Conservation (phyloP, 2,797 vertebrate species). For the Synanceia verrucosa region DNA sequence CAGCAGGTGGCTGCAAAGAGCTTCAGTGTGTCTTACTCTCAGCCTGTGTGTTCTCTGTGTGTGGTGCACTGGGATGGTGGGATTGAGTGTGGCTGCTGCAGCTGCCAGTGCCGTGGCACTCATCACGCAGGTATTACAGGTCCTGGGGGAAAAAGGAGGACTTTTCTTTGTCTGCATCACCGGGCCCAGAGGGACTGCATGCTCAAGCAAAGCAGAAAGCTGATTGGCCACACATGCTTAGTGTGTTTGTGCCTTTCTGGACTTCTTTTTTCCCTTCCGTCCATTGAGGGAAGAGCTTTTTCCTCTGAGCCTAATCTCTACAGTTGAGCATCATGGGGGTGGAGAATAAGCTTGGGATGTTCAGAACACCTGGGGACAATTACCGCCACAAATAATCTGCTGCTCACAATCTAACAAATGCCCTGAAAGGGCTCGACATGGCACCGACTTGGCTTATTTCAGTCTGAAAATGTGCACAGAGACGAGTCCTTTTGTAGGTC, state of each 20-base stretch:
- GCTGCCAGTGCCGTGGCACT: conserved; percentile 54
- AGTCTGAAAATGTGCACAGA: conserved; percentile 7
- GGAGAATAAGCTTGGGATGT: conserved; percentile 69
- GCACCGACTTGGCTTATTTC: conserved; percentile 21
- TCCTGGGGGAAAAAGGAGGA: conserved; percentile 42
- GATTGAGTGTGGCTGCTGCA: conserved; percentile 54
- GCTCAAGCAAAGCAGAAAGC: conserved; percentile 71
- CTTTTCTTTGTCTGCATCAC: conserved; percentile 71
- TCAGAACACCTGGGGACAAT: conserved; percentile 72
- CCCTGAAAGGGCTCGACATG: conserved; percentile 28
- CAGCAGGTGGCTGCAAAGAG: conserved; percentile 83
- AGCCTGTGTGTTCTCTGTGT: conserved; percentile 43
- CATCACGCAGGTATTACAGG: conserved; percentile 78
- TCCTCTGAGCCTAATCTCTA: conserved; percentile 72
- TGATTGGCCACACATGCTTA: conserved; percentile 79
- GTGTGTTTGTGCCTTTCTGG: conserved; percentile 62
- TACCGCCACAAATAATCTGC: conserved; percentile 63
- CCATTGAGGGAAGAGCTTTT: conserved; percentile 67
- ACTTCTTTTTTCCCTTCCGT: conserved; percentile 32
- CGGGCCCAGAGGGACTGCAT: conserved; percentile 62
- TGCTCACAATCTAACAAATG: conserved; percentile 61
- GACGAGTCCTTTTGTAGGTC: conserved; percentile 3
- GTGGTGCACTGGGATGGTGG: conserved; percentile 38
- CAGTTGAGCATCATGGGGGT: conserved; percentile 63
- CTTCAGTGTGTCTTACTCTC: conserved; percentile 55